Evolutionary conservation across 2,888 invertebrate genomes (phyloP).

Genomic region (Syritta pipiens): DNA sequence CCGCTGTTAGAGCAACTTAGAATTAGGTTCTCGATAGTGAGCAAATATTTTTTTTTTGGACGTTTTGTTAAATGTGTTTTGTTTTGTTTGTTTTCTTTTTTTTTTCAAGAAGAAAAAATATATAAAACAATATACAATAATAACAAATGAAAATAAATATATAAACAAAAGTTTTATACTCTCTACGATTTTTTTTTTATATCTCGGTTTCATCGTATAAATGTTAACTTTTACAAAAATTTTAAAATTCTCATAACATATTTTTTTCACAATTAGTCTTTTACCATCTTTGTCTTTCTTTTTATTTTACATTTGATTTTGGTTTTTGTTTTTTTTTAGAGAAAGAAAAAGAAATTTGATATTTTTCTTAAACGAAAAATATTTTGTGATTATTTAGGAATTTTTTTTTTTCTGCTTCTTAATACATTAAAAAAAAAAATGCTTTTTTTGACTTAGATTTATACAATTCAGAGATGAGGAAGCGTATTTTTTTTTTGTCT

Average conservation of each 20-base stretch:
- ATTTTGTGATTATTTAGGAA: slow-evolving; percentile 3
- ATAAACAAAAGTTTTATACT: slow-evolving; percentile 1
- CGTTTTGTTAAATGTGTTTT: slow-evolving; percentile 48
- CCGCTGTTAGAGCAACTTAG: slow-evolving; percentile 53
- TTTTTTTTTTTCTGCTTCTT: too few relatives aligned
- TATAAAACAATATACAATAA: slow-evolving; percentile 17
- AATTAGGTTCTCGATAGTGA: slow-evolving; percentile 49
- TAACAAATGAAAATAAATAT: slow-evolving; percentile 17
- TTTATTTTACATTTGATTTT: slow-evolving; percentile 22
- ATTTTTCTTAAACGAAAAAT: slow-evolving; percentile 71
- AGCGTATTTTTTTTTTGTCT: too few relatives aligned
- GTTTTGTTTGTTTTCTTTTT: background rate
- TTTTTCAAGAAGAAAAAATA: slow-evolving; percentile 12
- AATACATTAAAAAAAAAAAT: slow-evolving; percentile 40
- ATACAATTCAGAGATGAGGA: too few relatives aligned
- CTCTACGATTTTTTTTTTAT: background rate
- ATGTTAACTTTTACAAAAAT: slow-evolving; percentile 24
- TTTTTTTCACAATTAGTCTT: slow-evolving; percentile 44
- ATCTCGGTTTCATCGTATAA: too few relatives aligned
- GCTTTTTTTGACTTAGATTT: slow-evolving; percentile 53
- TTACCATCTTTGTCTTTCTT: slow-evolving; percentile 45
- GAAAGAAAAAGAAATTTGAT: too few relatives aligned
- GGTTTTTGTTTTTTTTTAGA: slow-evolving; percentile 26
- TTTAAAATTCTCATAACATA: background rate
- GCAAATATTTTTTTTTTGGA: slow-evolving; percentile 55